These are phyloP conservation scores for Habrosyne pyritoides DNA, from an alignment of 2,888 invertebrate genomes.

Conservation along the genomic window DNA sequence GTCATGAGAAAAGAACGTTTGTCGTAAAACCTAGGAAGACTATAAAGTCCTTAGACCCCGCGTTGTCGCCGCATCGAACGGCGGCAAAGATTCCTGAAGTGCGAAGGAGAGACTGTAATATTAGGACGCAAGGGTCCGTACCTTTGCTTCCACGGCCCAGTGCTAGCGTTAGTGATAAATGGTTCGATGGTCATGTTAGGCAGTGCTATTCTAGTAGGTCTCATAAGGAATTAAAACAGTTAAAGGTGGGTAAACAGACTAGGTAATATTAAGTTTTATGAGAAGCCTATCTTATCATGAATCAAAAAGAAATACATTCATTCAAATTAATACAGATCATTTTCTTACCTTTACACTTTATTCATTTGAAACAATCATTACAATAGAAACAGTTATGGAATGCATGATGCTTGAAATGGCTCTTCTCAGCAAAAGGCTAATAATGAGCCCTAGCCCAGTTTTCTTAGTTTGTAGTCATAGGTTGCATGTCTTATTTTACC, in stretches of 20 bases:
- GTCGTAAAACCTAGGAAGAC: slow-evolving; percentile 69
- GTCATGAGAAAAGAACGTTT: slow-evolving; percentile 41
- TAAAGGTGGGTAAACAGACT: slow-evolving; percentile 55
- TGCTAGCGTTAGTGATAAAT: slow-evolving; percentile 35
- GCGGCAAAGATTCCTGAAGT: slow-evolving; percentile 26
- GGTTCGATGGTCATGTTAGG: slow-evolving; percentile 52
- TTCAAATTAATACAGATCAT: too few relatives aligned
- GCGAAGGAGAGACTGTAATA: slow-evolving; percentile 30
- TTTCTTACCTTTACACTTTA: background rate
- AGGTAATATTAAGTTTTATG: too few relatives aligned
- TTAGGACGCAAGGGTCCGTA: slow-evolving; percentile 48
- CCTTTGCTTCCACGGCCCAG: slow-evolving; percentile 41
- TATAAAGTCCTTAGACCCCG: slow-evolving; percentile 63
- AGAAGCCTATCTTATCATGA: too few relatives aligned
- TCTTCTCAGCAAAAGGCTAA: too few relatives aligned
- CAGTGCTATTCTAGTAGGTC: slow-evolving; percentile 64
- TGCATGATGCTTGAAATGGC: too few relatives aligned
- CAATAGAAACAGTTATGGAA: too few relatives aligned
- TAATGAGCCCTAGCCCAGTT: too few relatives aligned
- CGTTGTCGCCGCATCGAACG: slow-evolving; percentile 48
- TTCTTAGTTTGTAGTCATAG: too few relatives aligned
- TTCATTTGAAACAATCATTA: too few relatives aligned
- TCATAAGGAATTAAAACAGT: slow-evolving; percentile 60
- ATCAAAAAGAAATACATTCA: too few relatives aligned
- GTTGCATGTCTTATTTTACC: background rate